phyloP scores from a whole-genome alignment of 2,888 invertebrate genomes.

The Polia nebulosa region DNA sequence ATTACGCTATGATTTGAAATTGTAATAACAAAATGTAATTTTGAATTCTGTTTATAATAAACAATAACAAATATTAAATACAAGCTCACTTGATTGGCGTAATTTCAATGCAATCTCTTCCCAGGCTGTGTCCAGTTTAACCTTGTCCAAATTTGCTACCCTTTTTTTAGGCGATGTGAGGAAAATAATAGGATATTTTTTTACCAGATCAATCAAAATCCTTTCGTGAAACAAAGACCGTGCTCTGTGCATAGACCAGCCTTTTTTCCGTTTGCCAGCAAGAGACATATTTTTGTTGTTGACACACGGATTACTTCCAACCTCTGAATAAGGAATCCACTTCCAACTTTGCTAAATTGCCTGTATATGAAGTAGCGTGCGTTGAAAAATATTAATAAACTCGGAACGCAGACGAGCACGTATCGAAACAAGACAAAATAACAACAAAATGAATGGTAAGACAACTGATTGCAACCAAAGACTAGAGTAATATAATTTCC shows the following conservation, averaged over 20 bases:
- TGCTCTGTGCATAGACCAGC: no score
- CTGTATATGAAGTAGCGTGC: background rate
- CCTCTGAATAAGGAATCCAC: no score
- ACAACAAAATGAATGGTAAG: no score
- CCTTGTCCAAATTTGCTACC: background rate
- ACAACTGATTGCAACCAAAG: no score
- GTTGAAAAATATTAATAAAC: background rate
- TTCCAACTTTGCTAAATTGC: background rate
- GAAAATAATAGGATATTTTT: constrained; percentile 14
- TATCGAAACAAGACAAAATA: background rate
- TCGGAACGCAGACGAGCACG: background rate
- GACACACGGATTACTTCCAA: background rate
- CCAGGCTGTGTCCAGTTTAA: background rate
- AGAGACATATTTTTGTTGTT: background rate
- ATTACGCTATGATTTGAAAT: background rate
- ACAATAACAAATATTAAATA: background rate
- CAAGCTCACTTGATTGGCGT: constrained; percentile 13
- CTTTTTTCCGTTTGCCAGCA: background rate
- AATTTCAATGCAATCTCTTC: constrained; percentile 6
- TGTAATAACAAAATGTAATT: no score
- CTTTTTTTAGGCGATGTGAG: background rate
- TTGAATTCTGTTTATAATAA: no score
- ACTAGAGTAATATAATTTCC: no score
- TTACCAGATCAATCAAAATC: constrained; percentile 19
- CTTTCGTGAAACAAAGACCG: background rate